phyloP scores from a whole-genome alignment of 2,888 invertebrate genomes.

The Brachyptera putata region DNA sequence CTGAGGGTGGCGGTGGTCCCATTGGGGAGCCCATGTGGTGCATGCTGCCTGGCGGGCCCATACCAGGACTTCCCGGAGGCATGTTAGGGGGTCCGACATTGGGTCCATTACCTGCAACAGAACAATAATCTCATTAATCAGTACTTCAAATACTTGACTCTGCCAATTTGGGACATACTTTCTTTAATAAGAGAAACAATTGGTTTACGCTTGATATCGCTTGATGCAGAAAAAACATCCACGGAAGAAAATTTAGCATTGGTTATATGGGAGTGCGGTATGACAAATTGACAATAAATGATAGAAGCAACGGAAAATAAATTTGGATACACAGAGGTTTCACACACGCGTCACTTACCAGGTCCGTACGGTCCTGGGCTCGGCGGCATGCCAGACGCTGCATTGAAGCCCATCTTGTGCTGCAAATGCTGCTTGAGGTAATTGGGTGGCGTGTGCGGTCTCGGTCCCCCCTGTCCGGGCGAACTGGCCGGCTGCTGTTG shows the following conservation, averaged over 20 bases:
- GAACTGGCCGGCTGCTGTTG: conserved; percentile 31
- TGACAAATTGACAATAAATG: too few species aligned
- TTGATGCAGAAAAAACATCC: too few species aligned
- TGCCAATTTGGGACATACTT: too few species aligned
- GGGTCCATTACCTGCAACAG: conserved; percentile 46
- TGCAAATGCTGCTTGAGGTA: conserved; percentile 65
- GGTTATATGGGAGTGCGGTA: too few species aligned
- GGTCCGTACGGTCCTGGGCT: conserved; percentile 49
- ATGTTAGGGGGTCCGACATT: conserved; percentile 27
- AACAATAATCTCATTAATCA: background rate
- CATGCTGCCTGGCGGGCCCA: conserved; percentile 32
- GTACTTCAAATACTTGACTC: too few species aligned
- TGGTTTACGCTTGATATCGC: too few species aligned
- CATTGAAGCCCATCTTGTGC: conserved; percentile 63
- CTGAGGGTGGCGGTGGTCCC: conserved; percentile 51
- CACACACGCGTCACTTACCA: too few species aligned
- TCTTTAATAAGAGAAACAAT: too few species aligned
- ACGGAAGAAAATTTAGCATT: too few species aligned
- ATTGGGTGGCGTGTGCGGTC: conserved; percentile 54
- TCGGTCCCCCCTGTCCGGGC: conserved; percentile 37
- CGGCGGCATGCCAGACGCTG: conserved; percentile 54
- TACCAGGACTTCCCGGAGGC: conserved; percentile 30
- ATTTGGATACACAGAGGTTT: too few species aligned
- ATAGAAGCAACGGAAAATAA: too few species aligned
- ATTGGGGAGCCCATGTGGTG: conserved; percentile 35